Base-by-base conservation (phyloP, 2,888 invertebrate species). In the Eupithecia insigniata region DNA sequence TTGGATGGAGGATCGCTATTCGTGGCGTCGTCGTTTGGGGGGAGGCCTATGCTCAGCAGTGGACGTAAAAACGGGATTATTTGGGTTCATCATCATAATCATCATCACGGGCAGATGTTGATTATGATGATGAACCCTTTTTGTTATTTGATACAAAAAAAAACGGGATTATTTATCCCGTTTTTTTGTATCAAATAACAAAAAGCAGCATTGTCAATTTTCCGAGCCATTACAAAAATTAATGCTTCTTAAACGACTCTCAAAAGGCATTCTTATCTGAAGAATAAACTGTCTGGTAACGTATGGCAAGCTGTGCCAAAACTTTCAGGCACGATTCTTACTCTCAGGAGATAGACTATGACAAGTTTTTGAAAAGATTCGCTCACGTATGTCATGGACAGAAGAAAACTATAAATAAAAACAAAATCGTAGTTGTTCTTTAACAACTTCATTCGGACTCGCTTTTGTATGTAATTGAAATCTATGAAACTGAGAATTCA, bases 191-290 rank as follows among this genome's bases (percentile, higher is more conserved):
- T 46, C 34, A 69, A 66, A 66, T 51, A 62, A 39, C 64, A 32
- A 71, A 70, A 64, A 74, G 72, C 2, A 30, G 55, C 43, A 30
- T 12, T 46, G 58, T 36, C 65, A 66, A 64, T 74, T 75, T 70
- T 58, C 32, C 66, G 58, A 46, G 34, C 62, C 64, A 69, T 68
- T 65, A 69, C 65, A 58, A 58, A 73, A 71, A 46, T 74, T 73
- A 79, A 79, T 77, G 67, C 72, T 73, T 76, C 66, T 61, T 75
- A 76, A 79, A 83, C 77, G 71, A 76, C 78, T 79, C 76, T 74
- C 70, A 74, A 77, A 78, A 70, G 55, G 70, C 70, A 74, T 74
- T n/a, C n/a, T n/a, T 75, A 77, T 70, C 70, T 74, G 76, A 70
- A 72, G 64, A 60, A 65, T 60, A 72, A 73, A 79, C 68, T 76